These are phyloP conservation scores for Drosophila mauritiana DNA, from an alignment of 1,140 invertebrate genomes.

Conservation along the genomic window DNA sequence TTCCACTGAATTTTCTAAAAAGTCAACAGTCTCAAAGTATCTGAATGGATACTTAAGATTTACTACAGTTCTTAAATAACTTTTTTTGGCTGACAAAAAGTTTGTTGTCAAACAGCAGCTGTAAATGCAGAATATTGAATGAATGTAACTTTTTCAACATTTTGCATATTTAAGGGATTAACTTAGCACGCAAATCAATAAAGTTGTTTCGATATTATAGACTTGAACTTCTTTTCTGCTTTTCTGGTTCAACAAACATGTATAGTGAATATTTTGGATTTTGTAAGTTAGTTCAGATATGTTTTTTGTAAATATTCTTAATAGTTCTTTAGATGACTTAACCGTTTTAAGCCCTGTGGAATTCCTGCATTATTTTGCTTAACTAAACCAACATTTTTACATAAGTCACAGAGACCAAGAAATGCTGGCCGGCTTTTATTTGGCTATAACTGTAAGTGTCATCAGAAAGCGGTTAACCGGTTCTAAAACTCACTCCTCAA, in stretches of 20 bases:
- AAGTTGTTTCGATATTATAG: background rate
- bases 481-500: conserved; percentile 43
- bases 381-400: conserved; percentile 34
- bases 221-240: conserved; percentile 1
- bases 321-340: background rate
- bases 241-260: background rate
- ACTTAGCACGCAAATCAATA: background rate
- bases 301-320: background rate
- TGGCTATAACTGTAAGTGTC: conserved; percentile 67
- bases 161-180: conserved; percentile 2
- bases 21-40: conserved; percentile 2
- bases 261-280: background rate
- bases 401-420: conserved; percentile 24
- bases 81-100: conserved; percentile 21
- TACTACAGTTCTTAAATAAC: background rate
- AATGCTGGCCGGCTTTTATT: conserved; percentile 40
- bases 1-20: no score
- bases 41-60: conserved; percentile 14
- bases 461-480: conserved; percentile 67
- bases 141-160: background rate
- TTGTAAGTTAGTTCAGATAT: background rate
- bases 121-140: conserved; percentile 3
- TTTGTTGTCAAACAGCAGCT: conserved; percentile 6
- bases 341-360: conserved; percentile 4
- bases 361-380: conserved; percentile 10